A percentile compares a stretch with the other conserved stretches of the same genome.
phyloP scores from a whole-genome alignment of 2,113 vertebrate genomes.

The Pluvianellus socialis region DNA sequence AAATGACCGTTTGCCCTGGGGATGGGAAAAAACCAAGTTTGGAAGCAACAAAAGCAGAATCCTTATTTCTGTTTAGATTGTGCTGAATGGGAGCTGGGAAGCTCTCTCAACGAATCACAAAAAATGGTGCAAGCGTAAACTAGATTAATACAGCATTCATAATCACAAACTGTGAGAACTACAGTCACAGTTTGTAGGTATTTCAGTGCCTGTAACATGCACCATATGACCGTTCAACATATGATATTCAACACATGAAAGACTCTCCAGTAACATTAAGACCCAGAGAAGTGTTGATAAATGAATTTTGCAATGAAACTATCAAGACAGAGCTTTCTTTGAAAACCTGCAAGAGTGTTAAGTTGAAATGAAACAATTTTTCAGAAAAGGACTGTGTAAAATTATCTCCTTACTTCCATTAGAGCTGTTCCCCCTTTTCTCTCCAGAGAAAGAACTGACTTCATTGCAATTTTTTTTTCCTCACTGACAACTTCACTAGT shows the following conservation, averaged over 20 bases:
- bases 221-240: background rate
- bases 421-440: background rate
- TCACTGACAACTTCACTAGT: background rate
- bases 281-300: background rate
- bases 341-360: background rate
- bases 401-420: background rate
- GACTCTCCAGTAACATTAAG: background rate
- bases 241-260: background rate
- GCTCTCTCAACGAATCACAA: background rate
- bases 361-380: background rate
- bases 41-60: constrained; percentile 8
- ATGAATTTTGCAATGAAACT: background rate
- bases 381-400: background rate
- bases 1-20: background rate
- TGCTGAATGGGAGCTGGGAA: background rate
- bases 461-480: background rate
- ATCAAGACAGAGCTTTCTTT: background rate
- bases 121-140: background rate
- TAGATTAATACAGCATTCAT: background rate
- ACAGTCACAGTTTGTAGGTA: background rate
- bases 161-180: background rate
- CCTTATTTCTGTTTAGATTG: background rate
- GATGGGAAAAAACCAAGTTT: background rate
- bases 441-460: background rate
- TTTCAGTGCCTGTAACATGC: background rate